Evolutionary conservation across 2,797 vertebrate genomes (phyloP), one percentile per base, ranked within the genome.

Genomic region (Lophotriccus pileatus): DNA sequence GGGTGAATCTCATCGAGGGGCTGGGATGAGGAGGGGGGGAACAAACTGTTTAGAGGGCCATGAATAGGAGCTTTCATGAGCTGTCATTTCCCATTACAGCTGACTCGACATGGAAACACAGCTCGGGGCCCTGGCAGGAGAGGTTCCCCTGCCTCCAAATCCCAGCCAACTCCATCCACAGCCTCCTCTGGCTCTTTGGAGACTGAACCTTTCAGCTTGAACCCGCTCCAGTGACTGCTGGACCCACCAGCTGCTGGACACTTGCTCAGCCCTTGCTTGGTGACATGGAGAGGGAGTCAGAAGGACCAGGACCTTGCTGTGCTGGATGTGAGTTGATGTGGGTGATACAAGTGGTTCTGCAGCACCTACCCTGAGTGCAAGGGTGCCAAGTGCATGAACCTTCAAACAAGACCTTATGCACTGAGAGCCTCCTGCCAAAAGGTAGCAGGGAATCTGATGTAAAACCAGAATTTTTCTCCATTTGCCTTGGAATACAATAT

Each of bases 11-110:
- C 96, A 94, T 97, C 56, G 93, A 95, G 91, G 91, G 84, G 94
- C 55, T 82, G 58, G 62, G 49, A 43, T 32, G 47, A 73, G 88
- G 23, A 84, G 37, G 17, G 4, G 63, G 34, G 21, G 39, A 49
- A 93, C 46, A 92, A 94, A 95, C 97, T 98, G 96, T 97, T 97
- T 94, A 96, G 97, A 94, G 96, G 95, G 96, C 97, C 95, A 96
- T 97, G 98, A 98, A 98, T 95, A 96, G 97, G 94, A 84, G 97
- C 98, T 98, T 98, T 98, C 98, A 98, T 97, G 97, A 92, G 91
- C 97, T 98, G 98, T 98, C 98, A 98, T 84, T 90, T 97, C 96
- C 95, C 95, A 97, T 98, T 98, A 98, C n/a, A 28, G 37, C 82
- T 79, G 68, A 72, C 89, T 95, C 93, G 52, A 97, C 83, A 93